Percentiles rank a stretch among this genome's conserved stretches.
These are phyloP conservation scores for Caenorhabditis briggsae DNA, from an alignment of 1,140 invertebrate genomes.

Conservation along the genomic window DNA sequence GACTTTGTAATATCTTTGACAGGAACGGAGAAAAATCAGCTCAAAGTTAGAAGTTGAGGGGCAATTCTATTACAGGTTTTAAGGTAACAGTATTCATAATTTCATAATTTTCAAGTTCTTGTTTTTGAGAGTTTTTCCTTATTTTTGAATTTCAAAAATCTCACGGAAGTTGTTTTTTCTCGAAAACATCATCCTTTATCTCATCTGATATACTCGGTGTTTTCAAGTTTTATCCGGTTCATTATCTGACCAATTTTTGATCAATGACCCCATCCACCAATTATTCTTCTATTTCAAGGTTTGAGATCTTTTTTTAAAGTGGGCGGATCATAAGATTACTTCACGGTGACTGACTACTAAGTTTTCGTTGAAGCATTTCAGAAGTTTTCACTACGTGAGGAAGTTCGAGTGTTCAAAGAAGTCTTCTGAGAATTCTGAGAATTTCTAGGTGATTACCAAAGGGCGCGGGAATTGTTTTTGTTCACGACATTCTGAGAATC, in stretches of 20 bases:
- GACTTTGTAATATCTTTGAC: too few species aligned
- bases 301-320: not conserved
- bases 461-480: not conserved
- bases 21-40: too few species aligned
- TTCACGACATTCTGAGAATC: not conserved
- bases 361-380: not conserved
- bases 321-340: constrained; percentile 5
- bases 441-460: not conserved
- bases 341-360: not conserved
- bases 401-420: constrained; percentile 8
- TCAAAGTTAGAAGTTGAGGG: too few species aligned
- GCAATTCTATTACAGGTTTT: too few species aligned
- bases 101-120: too few species aligned
- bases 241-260: not conserved
- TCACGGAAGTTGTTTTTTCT: too few species aligned
- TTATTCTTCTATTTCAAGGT: not conserved
- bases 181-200: too few species aligned
- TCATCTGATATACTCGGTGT: not conserved
- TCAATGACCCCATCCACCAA: not conserved
- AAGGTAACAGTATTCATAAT: too few species aligned
- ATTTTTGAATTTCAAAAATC: too few species aligned
- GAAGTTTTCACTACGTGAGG: constrained; percentile 5
- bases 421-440: not conserved
- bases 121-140: too few species aligned
- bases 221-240: not conserved